Conservation (phyloP, 2,888 invertebrate genomes). For the Serripes groenlandicus region DNA sequence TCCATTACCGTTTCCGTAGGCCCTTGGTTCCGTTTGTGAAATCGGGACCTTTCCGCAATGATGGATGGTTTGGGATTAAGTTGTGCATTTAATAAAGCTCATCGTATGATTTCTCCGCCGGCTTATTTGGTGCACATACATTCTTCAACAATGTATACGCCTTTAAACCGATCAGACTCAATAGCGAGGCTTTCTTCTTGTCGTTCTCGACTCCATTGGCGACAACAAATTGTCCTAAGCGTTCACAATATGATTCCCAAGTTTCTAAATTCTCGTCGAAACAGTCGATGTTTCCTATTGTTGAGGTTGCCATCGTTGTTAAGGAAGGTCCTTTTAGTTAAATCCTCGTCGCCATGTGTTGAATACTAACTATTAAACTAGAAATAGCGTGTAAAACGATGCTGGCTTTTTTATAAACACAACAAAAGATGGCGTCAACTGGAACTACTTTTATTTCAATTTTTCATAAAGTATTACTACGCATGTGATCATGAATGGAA, state of each 20-base stretch:
- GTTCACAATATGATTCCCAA: conserved; percentile 40
- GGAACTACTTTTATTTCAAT: no score
- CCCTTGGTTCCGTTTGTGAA: conserved; percentile 46
- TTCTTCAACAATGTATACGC: conserved; percentile 22
- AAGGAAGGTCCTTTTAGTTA: no score
- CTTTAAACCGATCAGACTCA: conserved; percentile 43
- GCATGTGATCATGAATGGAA: no score
- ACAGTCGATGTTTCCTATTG: background rate
- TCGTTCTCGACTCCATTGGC: conserved; percentile 13
- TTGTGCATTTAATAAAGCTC: background rate
- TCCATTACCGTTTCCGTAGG: conserved; percentile 26
- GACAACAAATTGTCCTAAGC: conserved; percentile 49
- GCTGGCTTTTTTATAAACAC: no score
- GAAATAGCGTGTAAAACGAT: no score
- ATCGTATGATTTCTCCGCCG: conserved; percentile 6
- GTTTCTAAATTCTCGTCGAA: conserved; percentile 4
- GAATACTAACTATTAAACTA: no score
- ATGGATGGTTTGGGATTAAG: conserved; percentile 47
- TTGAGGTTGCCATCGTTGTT: no score
- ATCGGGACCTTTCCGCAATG: conserved; percentile 45
- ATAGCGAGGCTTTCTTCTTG: conserved; percentile 37
- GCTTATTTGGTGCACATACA: conserved; percentile 46
- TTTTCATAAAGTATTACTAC: no score
- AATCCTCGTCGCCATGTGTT: no score
- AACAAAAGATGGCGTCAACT: no score